phyloP scores from a whole-genome alignment of 1,140 invertebrate species.

The Mizuhopecten yessoensis region DNA sequence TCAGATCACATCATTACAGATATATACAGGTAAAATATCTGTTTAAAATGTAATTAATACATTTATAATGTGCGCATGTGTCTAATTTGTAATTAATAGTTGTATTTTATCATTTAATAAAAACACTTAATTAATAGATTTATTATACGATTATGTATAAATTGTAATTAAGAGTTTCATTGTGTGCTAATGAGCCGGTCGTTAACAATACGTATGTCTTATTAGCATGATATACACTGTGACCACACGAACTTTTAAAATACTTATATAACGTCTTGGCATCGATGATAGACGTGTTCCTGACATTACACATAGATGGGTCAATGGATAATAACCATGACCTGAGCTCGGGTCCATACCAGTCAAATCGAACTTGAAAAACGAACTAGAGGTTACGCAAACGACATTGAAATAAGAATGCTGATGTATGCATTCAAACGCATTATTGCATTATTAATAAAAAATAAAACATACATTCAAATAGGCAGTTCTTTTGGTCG shows the following conservation, averaged over 20 bases:
- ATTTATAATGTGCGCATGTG: slow-evolving; percentile 2
- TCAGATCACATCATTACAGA: slow-evolving; percentile 32
- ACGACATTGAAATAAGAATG: background rate
- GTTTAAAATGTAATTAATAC: slow-evolving; percentile 30
- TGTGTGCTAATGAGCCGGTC: slow-evolving; percentile 15
- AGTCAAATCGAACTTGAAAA: background rate
- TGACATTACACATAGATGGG: background rate
- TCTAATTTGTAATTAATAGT: slow-evolving; percentile 28
- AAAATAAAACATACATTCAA: too few relatives aligned
- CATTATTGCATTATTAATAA: too few relatives aligned
- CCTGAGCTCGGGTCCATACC: background rate
- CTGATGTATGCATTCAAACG: too few relatives aligned
- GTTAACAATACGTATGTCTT: background rate
- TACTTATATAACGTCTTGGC: background rate
- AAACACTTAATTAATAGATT: slow-evolving; percentile 40
- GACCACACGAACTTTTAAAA: slow-evolving; percentile 34
- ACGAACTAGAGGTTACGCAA: background rate
- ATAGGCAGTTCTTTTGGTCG: too few relatives aligned
- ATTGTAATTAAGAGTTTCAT: slow-evolving; percentile 29
- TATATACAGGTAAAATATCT: slow-evolving; percentile 20
- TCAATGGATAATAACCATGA: slow-evolving; percentile 39
- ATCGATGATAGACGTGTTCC: slow-evolving; percentile 4
- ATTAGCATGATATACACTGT: slow-evolving; percentile 8
- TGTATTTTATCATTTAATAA: slow-evolving; percentile 29
- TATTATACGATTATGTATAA: slow-evolving; percentile 35